Conservation (phyloP, 2,888 invertebrate species). For the Ornithoptera priamus region DNA sequence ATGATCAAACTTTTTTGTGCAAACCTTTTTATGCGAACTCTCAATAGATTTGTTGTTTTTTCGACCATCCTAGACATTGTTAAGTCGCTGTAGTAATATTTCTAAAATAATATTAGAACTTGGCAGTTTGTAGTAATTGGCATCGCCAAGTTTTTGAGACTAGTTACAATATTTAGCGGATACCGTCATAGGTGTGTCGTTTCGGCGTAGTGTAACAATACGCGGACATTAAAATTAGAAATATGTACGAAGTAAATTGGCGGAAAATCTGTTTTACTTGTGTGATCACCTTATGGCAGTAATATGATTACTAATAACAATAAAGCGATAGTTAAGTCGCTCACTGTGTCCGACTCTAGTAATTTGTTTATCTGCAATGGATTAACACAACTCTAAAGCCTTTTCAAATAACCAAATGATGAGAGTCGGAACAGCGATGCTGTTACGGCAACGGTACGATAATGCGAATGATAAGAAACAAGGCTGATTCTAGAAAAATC, state of each 20-base stretch:
- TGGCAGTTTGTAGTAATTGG: slow-evolving; percentile 4
- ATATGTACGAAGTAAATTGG: neutral
- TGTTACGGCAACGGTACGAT: too few species aligned
- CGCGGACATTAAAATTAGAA: neutral
- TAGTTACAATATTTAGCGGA: neutral
- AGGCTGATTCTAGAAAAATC: too few species aligned
- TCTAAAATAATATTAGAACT: slow-evolving; percentile 11
- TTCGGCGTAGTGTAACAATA: neutral
- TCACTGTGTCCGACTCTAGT: too few species aligned
- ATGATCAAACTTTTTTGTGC: neutral
- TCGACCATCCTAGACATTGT: neutral
- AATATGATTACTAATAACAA: too few species aligned
- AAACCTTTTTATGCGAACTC: neutral
- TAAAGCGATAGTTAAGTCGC: too few species aligned
- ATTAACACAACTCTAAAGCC: too few species aligned
- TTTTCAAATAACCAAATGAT: too few species aligned
- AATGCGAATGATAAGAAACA: too few species aligned
- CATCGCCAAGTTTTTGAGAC: slow-evolving; percentile 5
- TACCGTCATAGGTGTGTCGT: neutral
- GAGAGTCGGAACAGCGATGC: too few species aligned
- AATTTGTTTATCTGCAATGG: too few species aligned
- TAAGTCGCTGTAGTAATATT: neutral
- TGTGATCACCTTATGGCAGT: too few species aligned
- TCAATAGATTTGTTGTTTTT: neutral
- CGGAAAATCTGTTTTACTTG: too few species aligned